Evolutionary conservation across 2,113 vertebrate genomes (phyloP).

Genomic region (Martes martes): DNA sequence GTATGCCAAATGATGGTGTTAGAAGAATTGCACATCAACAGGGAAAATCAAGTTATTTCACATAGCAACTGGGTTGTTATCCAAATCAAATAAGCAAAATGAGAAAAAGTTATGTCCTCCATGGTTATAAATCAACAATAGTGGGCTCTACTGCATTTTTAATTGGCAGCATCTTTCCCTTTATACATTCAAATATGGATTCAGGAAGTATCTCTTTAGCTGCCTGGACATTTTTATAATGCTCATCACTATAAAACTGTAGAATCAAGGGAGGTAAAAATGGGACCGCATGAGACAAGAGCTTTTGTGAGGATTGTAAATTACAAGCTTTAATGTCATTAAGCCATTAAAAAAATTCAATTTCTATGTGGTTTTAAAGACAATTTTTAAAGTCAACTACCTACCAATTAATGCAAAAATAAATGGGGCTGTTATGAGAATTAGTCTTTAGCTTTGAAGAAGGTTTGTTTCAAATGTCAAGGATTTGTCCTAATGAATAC

Average conservation of each 20-base stretch:
- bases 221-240: constrained; percentile 62
- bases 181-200: constrained; percentile 37
- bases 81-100: constrained; percentile 70
- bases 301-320: constrained; percentile 60
- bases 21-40: constrained; percentile 52
- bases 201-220: constrained; percentile 57
- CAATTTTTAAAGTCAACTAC: constrained; percentile 72
- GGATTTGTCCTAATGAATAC: constrained; percentile 52
- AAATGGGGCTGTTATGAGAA: constrained; percentile 55
- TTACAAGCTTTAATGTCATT: constrained; percentile 54
- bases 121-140: constrained; percentile 56
- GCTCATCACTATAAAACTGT: constrained; percentile 53
- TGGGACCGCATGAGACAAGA: constrained; percentile 54
- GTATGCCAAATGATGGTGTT: constrained; percentile 64
- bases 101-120: constrained; percentile 58
- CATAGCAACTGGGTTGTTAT: constrained; percentile 69
- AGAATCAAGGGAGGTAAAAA: constrained; percentile 57
- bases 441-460: constrained; percentile 50
- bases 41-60: constrained; percentile 70
- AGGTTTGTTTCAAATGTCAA: constrained; percentile 63
- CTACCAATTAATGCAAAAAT: constrained; percentile 65
- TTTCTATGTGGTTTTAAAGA: constrained; percentile 59
- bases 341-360: constrained; percentile 63
- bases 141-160: constrained; percentile 60
- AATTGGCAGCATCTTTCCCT: constrained; percentile 58